Evolutionary conservation across 2,888 invertebrate genomes (phyloP).

Genomic region (Dendrolimus houi): DNA sequence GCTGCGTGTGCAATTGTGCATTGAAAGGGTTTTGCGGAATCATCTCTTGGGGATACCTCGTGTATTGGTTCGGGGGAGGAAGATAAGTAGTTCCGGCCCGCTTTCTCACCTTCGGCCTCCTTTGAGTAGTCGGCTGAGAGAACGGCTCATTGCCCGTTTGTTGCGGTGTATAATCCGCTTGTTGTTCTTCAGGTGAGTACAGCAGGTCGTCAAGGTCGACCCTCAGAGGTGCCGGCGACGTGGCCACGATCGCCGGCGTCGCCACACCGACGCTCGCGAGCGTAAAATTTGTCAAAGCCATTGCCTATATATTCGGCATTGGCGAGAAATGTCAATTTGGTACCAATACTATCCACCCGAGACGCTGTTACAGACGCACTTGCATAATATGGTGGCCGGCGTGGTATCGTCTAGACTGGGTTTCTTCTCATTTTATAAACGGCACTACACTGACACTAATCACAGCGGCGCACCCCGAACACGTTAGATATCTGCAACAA

Average conservation of each 20-base stretch:
- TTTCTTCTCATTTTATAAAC: slow-evolving; percentile 46
- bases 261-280: slow-evolving; percentile 45
- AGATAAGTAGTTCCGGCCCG: slow-evolving; percentile 65
- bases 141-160: slow-evolving; percentile 36
- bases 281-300: slow-evolving; percentile 68
- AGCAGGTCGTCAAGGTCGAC: slow-evolving; percentile 58
- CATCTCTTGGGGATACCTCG: slow-evolving; percentile 53
- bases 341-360: slow-evolving; percentile 33
- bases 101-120: slow-evolving; percentile 57
- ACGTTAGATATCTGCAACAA: slow-evolving; percentile 52
- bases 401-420: slow-evolving; percentile 38
- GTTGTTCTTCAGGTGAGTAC: slow-evolving; percentile 58
- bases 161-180: slow-evolving; percentile 34
- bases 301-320: slow-evolving; percentile 56
- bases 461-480: slow-evolving; percentile 23
- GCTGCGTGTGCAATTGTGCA: slow-evolving; percentile 49
- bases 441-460: slow-evolving; percentile 44
- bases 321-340: slow-evolving; percentile 51
- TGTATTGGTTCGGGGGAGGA: slow-evolving; percentile 61
- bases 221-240: slow-evolving; percentile 45
- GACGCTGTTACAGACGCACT: slow-evolving; percentile 37
- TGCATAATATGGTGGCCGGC: slow-evolving; percentile 47
- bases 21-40: slow-evolving; percentile 56
- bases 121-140: slow-evolving; percentile 38
- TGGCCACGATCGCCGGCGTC: slow-evolving; percentile 45